Evolutionary conservation across 2,113 vertebrate genomes (phyloP), one percentile per base, ranked within the genome.

Genomic region (Thunnus maccoyii): DNA sequence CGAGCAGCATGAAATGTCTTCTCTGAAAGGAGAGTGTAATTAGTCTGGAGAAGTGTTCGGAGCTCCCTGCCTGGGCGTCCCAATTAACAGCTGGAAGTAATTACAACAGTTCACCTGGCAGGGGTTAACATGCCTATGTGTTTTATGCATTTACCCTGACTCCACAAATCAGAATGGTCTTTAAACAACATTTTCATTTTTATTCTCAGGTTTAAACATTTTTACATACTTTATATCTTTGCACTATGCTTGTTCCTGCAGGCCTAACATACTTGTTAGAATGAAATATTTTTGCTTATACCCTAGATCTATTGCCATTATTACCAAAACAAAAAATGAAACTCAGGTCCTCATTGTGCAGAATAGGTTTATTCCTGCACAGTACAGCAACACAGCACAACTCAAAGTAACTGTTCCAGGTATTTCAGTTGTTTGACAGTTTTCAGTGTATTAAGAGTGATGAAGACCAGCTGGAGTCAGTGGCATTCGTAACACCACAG

Each of bases 1-100:
- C 25, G 72, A 95, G 56, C 92, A 93, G 91, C 90, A 70, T 82
- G 88, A 89, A 85, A 80, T 82, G 77, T 41, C 44, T 88, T 70
- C 73, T 82, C 70, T 76, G 70, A 88, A 84, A 84, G 78, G 14
- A 69, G 46, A 9, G 27, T 62, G 86, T 93, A 88, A 94, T 94
- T 93, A 95, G 68, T 84, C n/a, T 73, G 75, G 82, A 82, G 83
- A 82, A 50, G 75, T 73, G 51, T 10, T 65, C 27, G 88, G 72
- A 87, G 83, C 81, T 74, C 67, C 65, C 69, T 65, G 58, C 72
- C 79, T 85, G 60, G 18, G 79, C 78, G 86, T 77, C 83, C 85
- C 84, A 56, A 61, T 87, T 61, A 85, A 83, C 82, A 84, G 71
- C 89, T 89, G 84, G 89, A 70, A 5, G 79, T 69, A 86, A 89